Conservation (phyloP, 1,140 invertebrate genomes). For the Drosophila prosaltans region DNA sequence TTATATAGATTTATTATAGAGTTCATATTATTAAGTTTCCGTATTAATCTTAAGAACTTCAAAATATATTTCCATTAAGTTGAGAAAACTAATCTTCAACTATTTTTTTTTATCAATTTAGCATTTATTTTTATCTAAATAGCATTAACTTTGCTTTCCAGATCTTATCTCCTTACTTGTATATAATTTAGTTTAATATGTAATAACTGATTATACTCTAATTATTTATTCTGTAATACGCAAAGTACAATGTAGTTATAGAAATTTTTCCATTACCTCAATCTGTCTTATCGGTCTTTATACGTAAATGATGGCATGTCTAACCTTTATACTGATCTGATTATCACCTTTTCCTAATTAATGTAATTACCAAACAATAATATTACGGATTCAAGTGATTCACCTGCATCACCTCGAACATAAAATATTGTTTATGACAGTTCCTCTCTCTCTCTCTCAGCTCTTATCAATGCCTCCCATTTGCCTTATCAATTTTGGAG, state of each 20-base stretch:
- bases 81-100: not conserved
- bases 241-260: not conserved
- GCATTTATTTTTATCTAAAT: not conserved
- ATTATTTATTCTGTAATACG: not conserved
- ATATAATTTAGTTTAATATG: not conserved
- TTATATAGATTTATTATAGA: too few relatives aligned
- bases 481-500: constrained; percentile 24
- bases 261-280: constrained; percentile 1
- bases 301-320: not conserved
- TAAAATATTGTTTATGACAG: constrained; percentile 1
- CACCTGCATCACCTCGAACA: not conserved
- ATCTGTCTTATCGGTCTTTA: not conserved
- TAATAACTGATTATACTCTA: not conserved
- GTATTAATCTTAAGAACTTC: not conserved
- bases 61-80: not conserved
- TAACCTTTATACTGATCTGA: not conserved
- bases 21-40: too few relatives aligned
- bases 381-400: not conserved
- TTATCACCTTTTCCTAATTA: not conserved
- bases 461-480: not conserved
- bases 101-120: not conserved
- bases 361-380: constrained; percentile 4
- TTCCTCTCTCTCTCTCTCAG: too few relatives aligned
- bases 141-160: not conserved
- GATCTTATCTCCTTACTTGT: not conserved